phyloP scores from a whole-genome alignment of 2,888 invertebrate genomes.

The Nudaria mundana region DNA sequence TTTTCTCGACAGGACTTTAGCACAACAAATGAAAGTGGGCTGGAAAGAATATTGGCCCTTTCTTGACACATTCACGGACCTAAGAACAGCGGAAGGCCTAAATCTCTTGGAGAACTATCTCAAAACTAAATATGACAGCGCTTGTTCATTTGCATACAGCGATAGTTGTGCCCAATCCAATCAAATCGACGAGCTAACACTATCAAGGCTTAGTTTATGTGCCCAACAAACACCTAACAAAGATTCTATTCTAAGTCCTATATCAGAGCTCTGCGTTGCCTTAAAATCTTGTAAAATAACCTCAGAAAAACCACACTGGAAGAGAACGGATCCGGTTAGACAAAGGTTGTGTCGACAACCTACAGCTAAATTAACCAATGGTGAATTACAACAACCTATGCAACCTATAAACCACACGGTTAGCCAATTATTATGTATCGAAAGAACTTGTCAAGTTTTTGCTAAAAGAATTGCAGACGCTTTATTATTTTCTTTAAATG shows the following conservation, averaged over 20 bases:
- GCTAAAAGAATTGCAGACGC: constrained; percentile 86
- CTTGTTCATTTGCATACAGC: constrained; percentile 60
- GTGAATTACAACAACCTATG: constrained; percentile 46
- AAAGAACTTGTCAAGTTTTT: constrained; percentile 81
- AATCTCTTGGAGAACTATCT: constrained; percentile 88
- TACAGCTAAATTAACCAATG: constrained; percentile 46
- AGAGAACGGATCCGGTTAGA: constrained; percentile 57
- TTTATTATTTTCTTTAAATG: constrained; percentile 78
- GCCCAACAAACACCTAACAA: constrained; percentile 37
- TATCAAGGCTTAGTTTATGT: constrained; percentile 58
- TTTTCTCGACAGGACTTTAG: constrained; percentile 80
- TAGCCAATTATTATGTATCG: constrained; percentile 67
- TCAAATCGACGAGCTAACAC: constrained; percentile 50
- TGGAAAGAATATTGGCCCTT: constrained; percentile 98
- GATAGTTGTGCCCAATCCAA: constrained; percentile 55
- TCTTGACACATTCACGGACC: constrained; percentile 89
- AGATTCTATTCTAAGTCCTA: constrained; percentile 69
- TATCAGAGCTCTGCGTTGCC: constrained; percentile 81
- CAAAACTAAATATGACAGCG: constrained; percentile 73
- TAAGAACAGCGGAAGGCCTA: constrained; percentile 88
- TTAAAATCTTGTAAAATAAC: constrained; percentile 80
- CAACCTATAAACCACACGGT: constrained; percentile 59
- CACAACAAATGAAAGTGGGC: constrained; percentile 85
- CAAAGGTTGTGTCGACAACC: constrained; percentile 63
- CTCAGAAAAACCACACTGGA: constrained; percentile 60